Base-by-base conservation (phyloP, 2,113 vertebrate species). In the Scalopus aquaticus region DNA sequence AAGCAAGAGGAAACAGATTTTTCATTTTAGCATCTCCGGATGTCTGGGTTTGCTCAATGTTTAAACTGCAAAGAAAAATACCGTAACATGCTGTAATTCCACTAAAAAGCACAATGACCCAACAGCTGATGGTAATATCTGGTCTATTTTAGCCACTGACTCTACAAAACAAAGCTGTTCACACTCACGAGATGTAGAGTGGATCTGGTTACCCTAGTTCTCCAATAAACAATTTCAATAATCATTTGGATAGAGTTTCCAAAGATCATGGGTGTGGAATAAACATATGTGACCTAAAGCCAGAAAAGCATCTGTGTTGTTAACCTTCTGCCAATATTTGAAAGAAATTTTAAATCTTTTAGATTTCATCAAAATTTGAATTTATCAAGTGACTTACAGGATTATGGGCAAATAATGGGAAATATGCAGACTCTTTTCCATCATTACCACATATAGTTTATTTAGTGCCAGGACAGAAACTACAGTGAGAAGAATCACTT, bases 21-120 rank as follows among this genome's bases (percentile, higher is more conserved):
- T 97, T 96, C 3, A 24, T 92, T 80, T 97, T 96, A 78, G 90
- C 78, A 70, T 97, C 64, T 96, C 95, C 16, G 78, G 74, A 96
- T 96, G 74, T 94, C 91, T 95, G 94, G 90, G 84, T 97, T 96
- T 96, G 96, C 46, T 96, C 54, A 92, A 19, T 77, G 95, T 96
- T 58, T 95, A 94, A 97, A 96, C 42, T 74, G 28, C 49, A 95
- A 0, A 95, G 72, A 92, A 91, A 97, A 96, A 90, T 56, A 90
- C n/a, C 42, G 88, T 44, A 91, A 44, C 37, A 83, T 44, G 42
- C 58, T 76, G 69, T 94, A 93, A 91, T 35, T 88, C 84, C 65
- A 83, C 60, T 90, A 32, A 84, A 95, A 94, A 95, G 12, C 35
- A 93, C 65, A 65, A 32, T 30, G 72, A 88, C 91, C 1, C 73